Evolutionary conservation across 2,797 vertebrate species (phyloP), one percentile per base, ranked within the genome.

Genomic region (Catostomus latipinnis): DNA sequence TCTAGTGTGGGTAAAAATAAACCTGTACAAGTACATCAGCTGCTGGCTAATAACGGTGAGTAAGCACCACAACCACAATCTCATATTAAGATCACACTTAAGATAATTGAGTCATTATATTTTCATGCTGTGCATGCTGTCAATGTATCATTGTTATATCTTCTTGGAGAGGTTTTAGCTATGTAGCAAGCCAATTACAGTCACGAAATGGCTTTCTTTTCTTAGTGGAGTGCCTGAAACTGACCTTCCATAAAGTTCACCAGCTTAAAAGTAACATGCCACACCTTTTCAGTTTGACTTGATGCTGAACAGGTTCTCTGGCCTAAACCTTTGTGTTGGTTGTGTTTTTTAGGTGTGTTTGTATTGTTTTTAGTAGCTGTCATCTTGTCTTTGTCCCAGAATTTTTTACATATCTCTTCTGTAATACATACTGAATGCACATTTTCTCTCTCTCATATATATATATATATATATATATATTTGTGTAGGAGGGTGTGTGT

Each of bases 1-100:
- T 82, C 82, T 97, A 81, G 74, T 99, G 50, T 99, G 97, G 97
- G 95, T 95, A 73, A 99, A 99, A 93, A 81, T 98, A 13, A 94
- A 93, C 82, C 93, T 99, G 82, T 98, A 98, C 91, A 99, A 98
- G 90, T 99, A 99, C 0, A 97, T 99, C 87, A 96, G 96, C 90
- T 99, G 97, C 90, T 99, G 98, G 98, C 92, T 99, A 57, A 97
- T 99, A 83, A 96, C 96, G 84, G 98, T 99, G 87, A 97, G 98
- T 92, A 85, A 71, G 68, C 71, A 69, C 7, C 48, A 65, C 34
- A 63, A 58, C 13, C 43, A 67, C 46, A 65, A 53, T 58, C 46
- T 45, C 11, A 11, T 14, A 43, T 54, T 45, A 54, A 52, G 46
- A 67, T 11, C 14, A 14, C 10, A 1, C 6, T 50, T 79, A 5